A percentile compares a stretch with the other conserved stretches of the same genome.
phyloP scores from a whole-genome alignment of 2,888 invertebrate species.

The Hermodice carunculata region DNA sequence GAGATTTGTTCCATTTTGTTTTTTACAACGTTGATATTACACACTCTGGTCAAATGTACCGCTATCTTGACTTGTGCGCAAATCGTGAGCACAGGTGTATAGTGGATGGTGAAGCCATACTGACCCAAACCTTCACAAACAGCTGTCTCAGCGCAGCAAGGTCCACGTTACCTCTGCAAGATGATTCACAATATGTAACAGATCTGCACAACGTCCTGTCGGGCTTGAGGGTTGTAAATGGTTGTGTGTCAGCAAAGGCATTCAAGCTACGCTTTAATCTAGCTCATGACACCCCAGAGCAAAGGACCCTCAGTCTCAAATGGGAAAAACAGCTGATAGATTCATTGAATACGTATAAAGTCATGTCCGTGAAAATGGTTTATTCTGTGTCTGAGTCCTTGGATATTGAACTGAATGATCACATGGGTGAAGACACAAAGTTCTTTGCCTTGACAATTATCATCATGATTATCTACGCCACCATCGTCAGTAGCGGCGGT shows the following conservation, averaged over 20 bases:
- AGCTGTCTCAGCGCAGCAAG: conserved; percentile 24
- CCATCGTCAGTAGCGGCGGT: conserved; percentile 20
- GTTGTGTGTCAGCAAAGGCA: conserved; percentile 9
- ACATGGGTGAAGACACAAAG: conserved; percentile 34
- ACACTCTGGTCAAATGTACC: conserved; percentile 15
- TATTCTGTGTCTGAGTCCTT: conserved; percentile 47
- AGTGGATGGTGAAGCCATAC: conserved; percentile 39
- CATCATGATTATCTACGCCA: conserved; percentile 41
- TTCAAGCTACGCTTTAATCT: conserved; percentile 30
- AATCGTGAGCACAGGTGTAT: conserved; percentile 36
- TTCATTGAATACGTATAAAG: conserved; percentile 12
- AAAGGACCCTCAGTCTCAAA: conserved; percentile 14
- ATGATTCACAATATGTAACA: no score
- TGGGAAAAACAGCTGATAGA: conserved; percentile 35
- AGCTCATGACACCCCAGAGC: conserved; percentile 12
- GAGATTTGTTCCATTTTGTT: conserved; percentile 11
- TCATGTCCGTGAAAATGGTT: conserved; percentile 15
- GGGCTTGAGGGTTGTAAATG: background rate
- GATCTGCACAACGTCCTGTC: conserved; percentile 1
- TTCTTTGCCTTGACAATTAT: conserved; percentile 33
- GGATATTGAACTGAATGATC: conserved; percentile 43
- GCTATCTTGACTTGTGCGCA: conserved; percentile 43
- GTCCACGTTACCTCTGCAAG: no score
- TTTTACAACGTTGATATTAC: conserved; percentile 10
- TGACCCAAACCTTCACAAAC: conserved; percentile 4